Conservation (phyloP, 2,113 vertebrate genomes). For the Gnathonemus echidnorhynchus region DNA sequence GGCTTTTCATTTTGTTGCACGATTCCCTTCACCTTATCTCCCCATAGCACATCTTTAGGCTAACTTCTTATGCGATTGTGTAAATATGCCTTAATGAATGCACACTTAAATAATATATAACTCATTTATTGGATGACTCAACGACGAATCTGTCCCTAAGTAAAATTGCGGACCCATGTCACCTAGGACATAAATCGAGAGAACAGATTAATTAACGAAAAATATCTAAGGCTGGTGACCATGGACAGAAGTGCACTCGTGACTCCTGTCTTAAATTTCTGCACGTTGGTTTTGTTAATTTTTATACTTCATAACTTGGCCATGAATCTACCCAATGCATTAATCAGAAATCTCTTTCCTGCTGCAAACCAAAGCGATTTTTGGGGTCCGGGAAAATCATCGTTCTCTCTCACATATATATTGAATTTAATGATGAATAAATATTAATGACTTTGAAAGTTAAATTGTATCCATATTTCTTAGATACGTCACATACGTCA, state of each 20-base stretch:
- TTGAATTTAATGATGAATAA: slow-evolving; percentile 20
- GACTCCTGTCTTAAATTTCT: background rate
- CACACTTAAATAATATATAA: background rate
- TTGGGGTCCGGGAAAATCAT: background rate
- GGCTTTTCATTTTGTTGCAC: background rate
- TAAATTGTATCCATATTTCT: slow-evolving; percentile 9
- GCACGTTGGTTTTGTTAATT: background rate
- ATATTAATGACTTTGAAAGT: slow-evolving; percentile 18
- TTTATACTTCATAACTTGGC: background rate
- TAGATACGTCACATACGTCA: background rate
- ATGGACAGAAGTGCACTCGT: background rate
- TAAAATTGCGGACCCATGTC: background rate
- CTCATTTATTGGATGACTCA: background rate
- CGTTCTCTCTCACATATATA: background rate
- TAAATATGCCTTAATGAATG: background rate
- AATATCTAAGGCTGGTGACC: background rate
- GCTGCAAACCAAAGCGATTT: background rate
- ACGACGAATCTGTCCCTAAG: background rate
- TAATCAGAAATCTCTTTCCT: background rate
- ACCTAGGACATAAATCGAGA: background rate
- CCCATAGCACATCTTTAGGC: background rate
- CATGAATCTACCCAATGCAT: background rate
- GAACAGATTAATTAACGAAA: background rate
- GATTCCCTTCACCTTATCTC: background rate
- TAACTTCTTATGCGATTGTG: background rate